These are phyloP conservation scores for Drosophila buzzatii DNA, from an alignment of 2,888 invertebrate species.

Conservation along the genomic window DNA sequence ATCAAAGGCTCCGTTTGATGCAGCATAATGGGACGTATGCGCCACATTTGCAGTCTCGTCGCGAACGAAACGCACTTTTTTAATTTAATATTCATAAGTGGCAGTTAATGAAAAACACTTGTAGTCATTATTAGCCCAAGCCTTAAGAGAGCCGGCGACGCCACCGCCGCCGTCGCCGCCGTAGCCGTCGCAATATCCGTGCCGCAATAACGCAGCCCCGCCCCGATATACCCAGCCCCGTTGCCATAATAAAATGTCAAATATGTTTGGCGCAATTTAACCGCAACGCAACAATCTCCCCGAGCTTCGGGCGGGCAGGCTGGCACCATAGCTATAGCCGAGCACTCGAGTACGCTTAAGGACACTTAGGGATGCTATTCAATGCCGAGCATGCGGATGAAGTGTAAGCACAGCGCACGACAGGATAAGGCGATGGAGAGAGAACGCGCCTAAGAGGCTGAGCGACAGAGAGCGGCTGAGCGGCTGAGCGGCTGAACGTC, in stretches of 20 bases:
- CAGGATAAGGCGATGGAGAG: constrained; percentile 19
- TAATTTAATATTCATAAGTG: constrained; percentile 78
- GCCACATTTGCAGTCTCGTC: constrained; percentile 39
- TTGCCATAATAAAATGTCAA: constrained; percentile 77
- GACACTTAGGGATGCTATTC: constrained; percentile 69
- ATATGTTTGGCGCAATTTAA: constrained; percentile 80
- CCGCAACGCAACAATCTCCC: constrained; percentile 68
- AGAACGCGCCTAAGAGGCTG: neutral
- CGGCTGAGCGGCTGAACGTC: neutral
- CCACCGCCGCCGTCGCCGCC: neutral
- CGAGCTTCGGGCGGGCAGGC: constrained; percentile 27
- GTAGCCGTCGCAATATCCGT: constrained; percentile 29
- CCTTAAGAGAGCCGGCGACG: neutral
- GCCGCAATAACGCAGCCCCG: constrained; percentile 14
- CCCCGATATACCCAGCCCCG: neutral
- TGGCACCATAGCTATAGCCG: constrained; percentile 25
- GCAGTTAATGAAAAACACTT: constrained; percentile 79
- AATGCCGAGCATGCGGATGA: constrained; percentile 59
- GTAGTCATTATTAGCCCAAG: constrained; percentile 49
- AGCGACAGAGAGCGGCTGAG: neutral
- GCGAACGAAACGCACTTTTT: constrained; percentile 53
- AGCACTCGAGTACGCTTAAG: constrained; percentile 70
- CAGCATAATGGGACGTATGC: constrained; percentile 45
- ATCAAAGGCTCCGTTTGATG: constrained; percentile 22
- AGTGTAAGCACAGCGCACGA: constrained; percentile 42